These are phyloP conservation scores for Helicolenus hilgendorfi DNA, from an alignment of 2,797 vertebrate genomes.

Conservation along the genomic window DNA sequence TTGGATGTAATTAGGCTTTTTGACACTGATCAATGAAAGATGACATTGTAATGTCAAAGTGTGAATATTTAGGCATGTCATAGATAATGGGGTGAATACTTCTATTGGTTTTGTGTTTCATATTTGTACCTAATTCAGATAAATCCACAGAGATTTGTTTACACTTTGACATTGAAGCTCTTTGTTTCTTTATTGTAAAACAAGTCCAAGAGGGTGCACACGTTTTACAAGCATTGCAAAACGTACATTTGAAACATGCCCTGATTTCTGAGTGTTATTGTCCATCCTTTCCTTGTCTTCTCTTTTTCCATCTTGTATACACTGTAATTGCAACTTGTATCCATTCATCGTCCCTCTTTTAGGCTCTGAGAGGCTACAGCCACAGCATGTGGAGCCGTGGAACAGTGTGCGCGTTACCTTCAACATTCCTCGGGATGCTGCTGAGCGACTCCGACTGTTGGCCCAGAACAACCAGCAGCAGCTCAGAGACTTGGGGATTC, in stretches of 20 bases:
- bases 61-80: not conserved
- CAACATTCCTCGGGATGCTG: conserved; percentile 98
- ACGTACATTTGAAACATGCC: not conserved
- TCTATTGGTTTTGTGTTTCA: not conserved
- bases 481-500: conserved; percentile 97
- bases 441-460: conserved; percentile 95
- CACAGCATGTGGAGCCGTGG: conserved; percentile 96
- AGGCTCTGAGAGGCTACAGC: conserved; percentile 93
- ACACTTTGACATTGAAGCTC: not conserved
- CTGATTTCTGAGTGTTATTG: not conserved
- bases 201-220: not conserved
- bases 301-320: not conserved
- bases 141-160: not conserved
- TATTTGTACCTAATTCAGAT: not conserved
- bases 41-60: not conserved
- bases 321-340: not conserved
- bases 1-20: not conserved
- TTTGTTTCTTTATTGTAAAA: too few species aligned
- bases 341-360: not conserved
- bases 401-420: conserved; percentile 99
- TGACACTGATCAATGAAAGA: not conserved
- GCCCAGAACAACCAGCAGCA: conserved; percentile 99
- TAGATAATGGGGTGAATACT: not conserved
- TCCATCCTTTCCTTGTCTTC: not conserved
- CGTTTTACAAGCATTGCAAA: not conserved